These are phyloP conservation scores for Chymomyza fuscimana DNA, from an alignment of 2,888 invertebrate genomes.

Conservation along the genomic window DNA sequence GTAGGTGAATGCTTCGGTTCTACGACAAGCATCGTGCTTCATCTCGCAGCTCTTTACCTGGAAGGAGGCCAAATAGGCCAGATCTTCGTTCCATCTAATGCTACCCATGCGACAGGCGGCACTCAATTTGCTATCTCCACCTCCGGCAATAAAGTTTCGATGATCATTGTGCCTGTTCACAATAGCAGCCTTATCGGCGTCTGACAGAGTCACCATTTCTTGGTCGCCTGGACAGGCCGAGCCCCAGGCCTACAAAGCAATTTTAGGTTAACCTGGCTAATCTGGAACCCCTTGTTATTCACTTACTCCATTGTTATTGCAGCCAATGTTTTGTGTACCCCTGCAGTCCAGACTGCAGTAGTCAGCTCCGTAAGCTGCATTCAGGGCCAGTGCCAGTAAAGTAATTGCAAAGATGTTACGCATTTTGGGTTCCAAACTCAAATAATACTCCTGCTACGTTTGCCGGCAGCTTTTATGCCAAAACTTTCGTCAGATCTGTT, in stretches of 20 bases:
- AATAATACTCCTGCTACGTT: slow-evolving; percentile 46
- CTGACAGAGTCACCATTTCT: slow-evolving; percentile 25
- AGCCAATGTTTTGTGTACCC: slow-evolving; percentile 49
- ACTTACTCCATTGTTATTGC: slow-evolving; percentile 56
- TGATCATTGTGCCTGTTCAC: slow-evolving; percentile 49
- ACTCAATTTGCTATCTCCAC: slow-evolving; percentile 33
- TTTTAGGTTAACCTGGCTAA: not conserved
- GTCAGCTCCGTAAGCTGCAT: slow-evolving; percentile 38
- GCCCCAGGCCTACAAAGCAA: slow-evolving; percentile 41
- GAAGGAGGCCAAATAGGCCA: slow-evolving; percentile 62
- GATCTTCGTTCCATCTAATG: slow-evolving; percentile 64
- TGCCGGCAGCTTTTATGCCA: slow-evolving; percentile 45
- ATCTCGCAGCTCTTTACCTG: slow-evolving; percentile 64
- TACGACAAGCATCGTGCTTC: slow-evolving; percentile 65
- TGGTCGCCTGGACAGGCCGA: slow-evolving; percentile 43
- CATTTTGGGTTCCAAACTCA: slow-evolving; percentile 39
- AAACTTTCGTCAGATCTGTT: slow-evolving; percentile 40
- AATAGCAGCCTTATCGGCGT: slow-evolving; percentile 32
- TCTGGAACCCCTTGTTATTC: slow-evolving; percentile 13
- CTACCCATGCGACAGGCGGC: slow-evolving; percentile 69
- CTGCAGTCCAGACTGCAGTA: slow-evolving; percentile 48
- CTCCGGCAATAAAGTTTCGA: slow-evolving; percentile 59
- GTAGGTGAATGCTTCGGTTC: slow-evolving; percentile 57
- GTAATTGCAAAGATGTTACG: slow-evolving; percentile 27
- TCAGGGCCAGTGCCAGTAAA: slow-evolving; percentile 27